Percentiles rank a stretch among this genome's conserved stretches.
Evolutionary conservation across 2,888 invertebrate species (phyloP).

Genomic region (Leptinotarsa haldemani): DNA sequence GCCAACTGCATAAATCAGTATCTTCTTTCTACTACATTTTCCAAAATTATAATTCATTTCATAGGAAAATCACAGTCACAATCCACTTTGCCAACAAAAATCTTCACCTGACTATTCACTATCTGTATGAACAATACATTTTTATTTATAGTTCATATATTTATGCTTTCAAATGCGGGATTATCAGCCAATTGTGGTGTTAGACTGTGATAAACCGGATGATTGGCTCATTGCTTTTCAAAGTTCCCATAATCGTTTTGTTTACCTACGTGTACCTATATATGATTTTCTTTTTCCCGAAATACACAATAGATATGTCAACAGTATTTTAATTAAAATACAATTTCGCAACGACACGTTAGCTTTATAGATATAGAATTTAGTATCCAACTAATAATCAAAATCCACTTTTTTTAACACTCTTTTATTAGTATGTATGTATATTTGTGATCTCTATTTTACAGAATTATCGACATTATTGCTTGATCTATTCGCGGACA

Average conservation of each 20-base stretch:
- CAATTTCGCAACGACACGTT: too few species aligned
- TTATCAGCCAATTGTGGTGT: conserved; percentile 2
- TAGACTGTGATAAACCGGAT: not conserved
- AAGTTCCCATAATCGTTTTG: not conserved
- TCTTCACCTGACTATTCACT: not conserved
- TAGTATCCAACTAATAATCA: too few species aligned
- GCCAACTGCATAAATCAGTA: not conserved
- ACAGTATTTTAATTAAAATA: too few species aligned
- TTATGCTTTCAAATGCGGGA: not conserved
- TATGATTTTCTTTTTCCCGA: too few species aligned
- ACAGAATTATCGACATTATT: too few species aligned
- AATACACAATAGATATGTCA: too few species aligned
- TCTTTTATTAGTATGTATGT: too few species aligned
- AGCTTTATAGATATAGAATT: too few species aligned
- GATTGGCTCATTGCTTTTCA: not conserved
- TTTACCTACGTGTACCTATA: not conserved
- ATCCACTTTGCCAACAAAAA: not conserved
- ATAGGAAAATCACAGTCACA: not conserved
- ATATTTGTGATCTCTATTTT: too few species aligned
- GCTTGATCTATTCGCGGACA: too few species aligned
- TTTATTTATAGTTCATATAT: not conserved
- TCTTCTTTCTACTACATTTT: not conserved
- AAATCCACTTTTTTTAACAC: too few species aligned
- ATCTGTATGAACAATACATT: not conserved
- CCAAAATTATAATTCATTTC: conserved; percentile 4